phyloP scores from a whole-genome alignment of 2,113 vertebrate genomes.

The Peromyscus polionotus region DNA sequence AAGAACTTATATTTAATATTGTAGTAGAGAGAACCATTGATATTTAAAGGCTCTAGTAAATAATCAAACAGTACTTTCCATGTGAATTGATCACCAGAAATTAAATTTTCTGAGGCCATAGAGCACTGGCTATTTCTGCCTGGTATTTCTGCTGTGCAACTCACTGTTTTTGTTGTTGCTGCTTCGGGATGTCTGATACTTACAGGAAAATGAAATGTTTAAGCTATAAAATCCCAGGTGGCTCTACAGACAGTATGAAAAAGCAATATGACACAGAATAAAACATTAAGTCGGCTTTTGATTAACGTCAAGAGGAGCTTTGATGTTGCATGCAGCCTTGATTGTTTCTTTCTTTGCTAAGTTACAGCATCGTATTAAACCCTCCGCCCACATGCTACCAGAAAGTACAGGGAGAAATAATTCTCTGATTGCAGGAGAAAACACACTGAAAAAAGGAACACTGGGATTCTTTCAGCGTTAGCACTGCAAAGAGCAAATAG shows the following conservation, averaged over 20 bases:
- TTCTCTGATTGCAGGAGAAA: not conserved
- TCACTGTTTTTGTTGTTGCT: conserved; percentile 1
- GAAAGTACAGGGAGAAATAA: conserved; percentile 23
- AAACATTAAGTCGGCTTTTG: conserved; percentile 50
- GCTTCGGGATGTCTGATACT: not conserved
- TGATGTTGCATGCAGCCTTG: not conserved
- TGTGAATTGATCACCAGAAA: not conserved
- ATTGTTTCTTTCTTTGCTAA: conserved; percentile 28
- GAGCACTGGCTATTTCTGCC: not conserved
- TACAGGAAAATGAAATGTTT: conserved; percentile 50
- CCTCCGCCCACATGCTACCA: conserved; percentile 34
- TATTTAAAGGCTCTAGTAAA: conserved; percentile 43
- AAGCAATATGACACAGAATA: conserved; percentile 27
- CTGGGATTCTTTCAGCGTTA: not conserved
- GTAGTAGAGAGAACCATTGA: not conserved
- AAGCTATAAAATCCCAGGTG: conserved; percentile 40
- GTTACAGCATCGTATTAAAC: not conserved
- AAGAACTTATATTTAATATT: conserved; percentile 37
- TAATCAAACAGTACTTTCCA: not conserved
- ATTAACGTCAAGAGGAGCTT: conserved; percentile 8
- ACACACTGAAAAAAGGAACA: not conserved
- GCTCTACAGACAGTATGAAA: conserved; percentile 26
- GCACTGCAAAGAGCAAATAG: not conserved
- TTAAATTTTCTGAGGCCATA: not conserved
- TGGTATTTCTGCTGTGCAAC: not conserved